phyloP scores from a whole-genome alignment of 1,140 invertebrate genomes.

The Bathynomus jamesi region DNA sequence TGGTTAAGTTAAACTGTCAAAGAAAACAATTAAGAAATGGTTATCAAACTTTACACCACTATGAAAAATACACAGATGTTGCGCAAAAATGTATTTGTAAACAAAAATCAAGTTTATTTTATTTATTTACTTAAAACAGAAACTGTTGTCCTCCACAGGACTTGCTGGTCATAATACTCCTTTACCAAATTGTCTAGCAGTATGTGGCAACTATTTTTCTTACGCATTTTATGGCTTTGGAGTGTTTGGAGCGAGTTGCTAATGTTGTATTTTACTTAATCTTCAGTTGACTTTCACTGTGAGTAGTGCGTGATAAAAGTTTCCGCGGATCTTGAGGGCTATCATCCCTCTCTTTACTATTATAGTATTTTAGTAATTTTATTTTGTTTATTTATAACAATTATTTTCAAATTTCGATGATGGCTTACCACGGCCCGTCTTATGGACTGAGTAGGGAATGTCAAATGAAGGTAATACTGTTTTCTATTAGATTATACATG shows the following conservation, averaged over 20 bases:
- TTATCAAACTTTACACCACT: neutral
- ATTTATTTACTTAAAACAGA: neutral
- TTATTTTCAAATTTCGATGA: conserved; percentile 37
- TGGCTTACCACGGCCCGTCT: conserved; percentile 52
- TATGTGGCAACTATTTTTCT: neutral
- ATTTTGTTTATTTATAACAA: neutral
- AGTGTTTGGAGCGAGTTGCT: neutral
- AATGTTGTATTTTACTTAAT: neutral
- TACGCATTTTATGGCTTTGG: neutral
- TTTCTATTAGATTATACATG: no score
- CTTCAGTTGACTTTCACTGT: neutral
- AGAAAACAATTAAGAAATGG: neutral
- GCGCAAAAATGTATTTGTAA: neutral
- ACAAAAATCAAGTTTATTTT: neutral
- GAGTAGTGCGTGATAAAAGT: neutral
- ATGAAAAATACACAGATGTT: neutral
- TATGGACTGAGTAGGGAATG: conserved; percentile 52
- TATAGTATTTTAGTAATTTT: neutral
- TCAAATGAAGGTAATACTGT: conserved; percentile 48
- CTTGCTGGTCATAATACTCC: no score
- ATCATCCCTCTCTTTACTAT: neutral
- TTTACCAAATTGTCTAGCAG: no score
- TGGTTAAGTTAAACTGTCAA: no score
- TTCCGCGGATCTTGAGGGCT: neutral
- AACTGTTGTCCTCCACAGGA: neutral